A percentile compares a stretch with the other conserved stretches of the same genome.
phyloP scores from a whole-genome alignment of 2,888 invertebrate species.

The Tanypteryx hageni region DNA sequence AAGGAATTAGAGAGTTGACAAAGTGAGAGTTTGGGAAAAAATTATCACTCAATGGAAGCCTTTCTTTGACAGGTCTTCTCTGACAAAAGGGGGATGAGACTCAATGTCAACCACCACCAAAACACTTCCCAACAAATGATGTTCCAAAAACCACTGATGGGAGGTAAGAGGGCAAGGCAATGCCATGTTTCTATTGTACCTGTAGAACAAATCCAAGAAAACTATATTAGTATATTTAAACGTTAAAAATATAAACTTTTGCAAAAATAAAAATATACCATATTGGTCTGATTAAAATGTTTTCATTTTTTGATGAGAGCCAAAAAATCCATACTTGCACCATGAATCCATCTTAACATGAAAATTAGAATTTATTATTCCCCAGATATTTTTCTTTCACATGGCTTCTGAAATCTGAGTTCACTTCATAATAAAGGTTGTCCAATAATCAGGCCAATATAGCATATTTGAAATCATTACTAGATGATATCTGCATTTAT shows the following conservation, averaged over 20 bases:
- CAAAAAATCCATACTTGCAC: too few relatives aligned
- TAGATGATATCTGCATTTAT: too few relatives aligned
- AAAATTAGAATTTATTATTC: too few relatives aligned
- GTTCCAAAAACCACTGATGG: constrained; percentile 24
- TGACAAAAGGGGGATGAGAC: constrained; percentile 40
- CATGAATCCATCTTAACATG: too few relatives aligned
- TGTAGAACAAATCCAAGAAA: background rate
- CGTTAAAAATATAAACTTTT: background rate
- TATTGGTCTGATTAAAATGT: too few relatives aligned
- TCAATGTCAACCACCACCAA: constrained; percentile 38
- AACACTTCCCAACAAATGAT: background rate
- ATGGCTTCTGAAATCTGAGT: too few relatives aligned
- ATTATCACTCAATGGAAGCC: constrained; percentile 64
- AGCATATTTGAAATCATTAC: too few relatives aligned
- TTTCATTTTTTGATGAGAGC: too few relatives aligned
- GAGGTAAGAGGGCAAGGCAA: constrained; percentile 26
- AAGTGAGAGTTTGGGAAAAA: constrained; percentile 20
- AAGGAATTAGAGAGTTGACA: constrained; percentile 30
- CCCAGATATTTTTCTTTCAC: too few relatives aligned
- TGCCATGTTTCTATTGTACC: background rate
- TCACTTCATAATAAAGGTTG: too few relatives aligned
- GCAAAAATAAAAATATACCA: background rate
- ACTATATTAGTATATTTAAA: background rate
- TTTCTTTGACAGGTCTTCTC: constrained; percentile 51
- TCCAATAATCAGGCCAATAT: too few relatives aligned